Percentiles rank a stretch among this genome's conserved stretches.
Conservation (phyloP, 2,113 vertebrate species). For the Anarhynchus alexandrinus region DNA sequence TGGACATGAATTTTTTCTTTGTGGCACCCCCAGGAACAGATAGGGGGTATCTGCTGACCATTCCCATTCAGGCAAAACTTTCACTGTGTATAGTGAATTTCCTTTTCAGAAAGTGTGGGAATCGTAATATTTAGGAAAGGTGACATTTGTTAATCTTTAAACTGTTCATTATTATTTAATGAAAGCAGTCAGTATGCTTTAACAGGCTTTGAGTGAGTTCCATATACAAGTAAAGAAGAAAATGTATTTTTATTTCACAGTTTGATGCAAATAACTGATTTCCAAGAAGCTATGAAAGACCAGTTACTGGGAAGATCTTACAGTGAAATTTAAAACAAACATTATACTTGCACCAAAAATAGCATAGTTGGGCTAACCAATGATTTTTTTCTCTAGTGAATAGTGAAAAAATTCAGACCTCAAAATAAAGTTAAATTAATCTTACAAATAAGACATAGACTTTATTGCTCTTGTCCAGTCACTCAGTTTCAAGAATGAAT, state of each 20-base stretch:
- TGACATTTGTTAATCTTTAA: background rate
- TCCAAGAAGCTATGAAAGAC: background rate
- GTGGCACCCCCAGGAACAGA: background rate
- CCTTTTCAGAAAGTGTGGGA: background rate
- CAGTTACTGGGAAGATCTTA: background rate
- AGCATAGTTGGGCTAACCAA: background rate
- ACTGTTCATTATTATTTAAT: background rate
- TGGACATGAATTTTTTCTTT: background rate
- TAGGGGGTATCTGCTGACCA: background rate
- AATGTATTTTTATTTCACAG: background rate
- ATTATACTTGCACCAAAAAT: background rate
- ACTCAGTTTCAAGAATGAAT: background rate
- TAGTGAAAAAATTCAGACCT: background rate
- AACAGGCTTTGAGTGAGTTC: background rate
- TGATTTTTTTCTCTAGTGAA: background rate
- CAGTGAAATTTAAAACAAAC: background rate
- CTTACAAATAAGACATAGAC: background rate
- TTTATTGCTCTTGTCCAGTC: background rate
- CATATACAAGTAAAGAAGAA: background rate
- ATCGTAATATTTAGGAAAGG: background rate
- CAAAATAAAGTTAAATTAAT: background rate
- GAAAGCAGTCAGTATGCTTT: background rate
- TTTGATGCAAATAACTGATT: background rate
- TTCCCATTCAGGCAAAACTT: background rate
- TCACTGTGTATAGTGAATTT: background rate